Evolutionary conservation across 2,113 vertebrate species (phyloP).

Genomic region (Corythoichthys haematopterus): DNA sequence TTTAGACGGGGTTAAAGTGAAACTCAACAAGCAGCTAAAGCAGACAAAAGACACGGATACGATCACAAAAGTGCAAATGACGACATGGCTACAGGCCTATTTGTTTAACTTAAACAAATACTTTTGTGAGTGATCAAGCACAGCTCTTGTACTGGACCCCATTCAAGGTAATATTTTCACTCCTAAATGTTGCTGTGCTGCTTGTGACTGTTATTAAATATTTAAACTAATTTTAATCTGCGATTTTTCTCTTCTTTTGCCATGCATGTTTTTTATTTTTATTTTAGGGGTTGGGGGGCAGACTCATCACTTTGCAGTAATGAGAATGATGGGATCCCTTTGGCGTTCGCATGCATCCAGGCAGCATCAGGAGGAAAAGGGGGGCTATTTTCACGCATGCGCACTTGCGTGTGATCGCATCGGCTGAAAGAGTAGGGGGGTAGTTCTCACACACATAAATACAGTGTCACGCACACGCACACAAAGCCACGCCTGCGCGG

Average conservation of each 20-base stretch:
- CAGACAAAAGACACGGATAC: neutral
- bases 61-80: neutral
- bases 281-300: neutral
- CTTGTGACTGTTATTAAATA: too few species aligned
- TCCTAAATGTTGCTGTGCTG: too few species aligned
- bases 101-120: neutral
- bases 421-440: slow-evolving; percentile 2
- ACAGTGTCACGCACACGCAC: neutral
- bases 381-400: slow-evolving; percentile 63
- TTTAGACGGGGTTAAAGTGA: slow-evolving; percentile 35
- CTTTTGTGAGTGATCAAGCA: neutral
- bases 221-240: too few species aligned
- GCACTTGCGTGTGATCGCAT: slow-evolving; percentile 49
- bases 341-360: slow-evolving; percentile 44
- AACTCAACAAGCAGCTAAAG: slow-evolving; percentile 1
- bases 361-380: slow-evolving; percentile 24
- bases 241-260: neutral
- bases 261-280: neutral
- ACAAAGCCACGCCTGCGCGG: slow-evolving; percentile 72
- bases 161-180: neutral
- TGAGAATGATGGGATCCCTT: slow-evolving; percentile 45
- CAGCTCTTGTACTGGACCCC: too few species aligned
- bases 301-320: neutral
- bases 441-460: slow-evolving; percentile 36
- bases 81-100: too few species aligned